Conservation (phyloP, 2,888 invertebrate species). For the Zele albiditarsus region DNA sequence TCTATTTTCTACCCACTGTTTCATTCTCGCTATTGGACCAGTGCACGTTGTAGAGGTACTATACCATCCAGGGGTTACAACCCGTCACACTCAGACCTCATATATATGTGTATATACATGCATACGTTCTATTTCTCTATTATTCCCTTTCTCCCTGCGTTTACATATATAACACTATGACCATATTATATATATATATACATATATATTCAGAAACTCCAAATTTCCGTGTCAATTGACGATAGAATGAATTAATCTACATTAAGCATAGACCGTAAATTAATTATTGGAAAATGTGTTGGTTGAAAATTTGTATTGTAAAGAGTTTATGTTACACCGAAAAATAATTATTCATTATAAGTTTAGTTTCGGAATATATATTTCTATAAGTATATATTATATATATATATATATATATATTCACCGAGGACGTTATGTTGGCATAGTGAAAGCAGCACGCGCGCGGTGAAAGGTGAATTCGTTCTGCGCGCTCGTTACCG, state of each 20-base stretch:
- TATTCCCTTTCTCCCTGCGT: not conserved
- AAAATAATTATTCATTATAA: not conserved
- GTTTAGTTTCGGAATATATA: not conserved
- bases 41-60: not conserved
- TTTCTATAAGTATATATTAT: not conserved
- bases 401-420: not conserved
- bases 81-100: conserved; percentile 25
- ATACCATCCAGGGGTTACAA: conserved; percentile 12
- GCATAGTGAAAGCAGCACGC: conserved; percentile 34
- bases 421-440: conserved; percentile 2
- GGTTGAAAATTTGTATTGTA: not conserved
- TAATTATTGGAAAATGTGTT: not conserved
- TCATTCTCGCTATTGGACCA: conserved; percentile 1
- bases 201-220: conserved; percentile 20
- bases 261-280: not conserved
- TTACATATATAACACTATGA: not conserved
- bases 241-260: conserved; percentile 24
- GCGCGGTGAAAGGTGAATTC: conserved; percentile 33
- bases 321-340: not conserved
- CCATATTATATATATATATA: not conserved
- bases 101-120: not conserved
- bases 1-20: conserved; percentile 19
- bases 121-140: conserved; percentile 23
- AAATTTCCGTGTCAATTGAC: conserved; percentile 34
- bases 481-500: conserved; percentile 1